Conservation (phyloP, 1,140 invertebrate species). For the Diorhabda sublineata region DNA sequence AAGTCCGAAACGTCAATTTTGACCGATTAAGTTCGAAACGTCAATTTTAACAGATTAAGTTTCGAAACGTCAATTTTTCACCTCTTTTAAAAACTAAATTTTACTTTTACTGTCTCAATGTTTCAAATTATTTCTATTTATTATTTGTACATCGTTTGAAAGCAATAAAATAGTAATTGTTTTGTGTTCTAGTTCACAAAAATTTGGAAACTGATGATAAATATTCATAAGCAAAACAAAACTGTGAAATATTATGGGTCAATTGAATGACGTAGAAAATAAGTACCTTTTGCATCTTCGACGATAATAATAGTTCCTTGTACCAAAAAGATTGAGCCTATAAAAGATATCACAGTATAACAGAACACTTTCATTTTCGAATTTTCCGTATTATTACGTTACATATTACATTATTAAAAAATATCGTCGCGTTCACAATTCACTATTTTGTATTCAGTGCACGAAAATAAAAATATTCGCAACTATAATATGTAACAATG, state of each 20-base stretch:
- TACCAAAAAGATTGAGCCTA: constrained; percentile 13
- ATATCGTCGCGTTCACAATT: background rate
- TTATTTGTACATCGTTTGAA: too few relatives aligned
- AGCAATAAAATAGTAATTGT: too few relatives aligned
- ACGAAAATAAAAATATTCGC: background rate
- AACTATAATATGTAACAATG: background rate
- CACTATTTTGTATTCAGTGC: background rate
- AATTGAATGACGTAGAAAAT: too few relatives aligned
- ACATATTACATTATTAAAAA: background rate
- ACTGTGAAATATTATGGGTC: background rate
- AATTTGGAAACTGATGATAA: too few relatives aligned
- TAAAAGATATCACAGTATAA: constrained; percentile 33
- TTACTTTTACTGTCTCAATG: too few relatives aligned
- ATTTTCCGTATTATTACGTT: background rate
- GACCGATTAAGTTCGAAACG: too few relatives aligned
- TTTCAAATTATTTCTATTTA: too few relatives aligned
- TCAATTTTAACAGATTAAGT: too few relatives aligned
- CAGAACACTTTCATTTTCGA: constrained; percentile 19
- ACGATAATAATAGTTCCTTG: constrained; percentile 40
- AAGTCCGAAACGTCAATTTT: too few relatives aligned
- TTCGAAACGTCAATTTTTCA: too few relatives aligned
- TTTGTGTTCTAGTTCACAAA: too few relatives aligned
- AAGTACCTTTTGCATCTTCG: constrained; percentile 45
- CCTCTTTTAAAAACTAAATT: too few relatives aligned
- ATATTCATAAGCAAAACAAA: background rate